Percentiles rank a stretch among this genome's conserved stretches.
Evolutionary conservation across 2,113 vertebrate genomes (phyloP).

Genomic region (Tricholaema leucomelas): DNA sequence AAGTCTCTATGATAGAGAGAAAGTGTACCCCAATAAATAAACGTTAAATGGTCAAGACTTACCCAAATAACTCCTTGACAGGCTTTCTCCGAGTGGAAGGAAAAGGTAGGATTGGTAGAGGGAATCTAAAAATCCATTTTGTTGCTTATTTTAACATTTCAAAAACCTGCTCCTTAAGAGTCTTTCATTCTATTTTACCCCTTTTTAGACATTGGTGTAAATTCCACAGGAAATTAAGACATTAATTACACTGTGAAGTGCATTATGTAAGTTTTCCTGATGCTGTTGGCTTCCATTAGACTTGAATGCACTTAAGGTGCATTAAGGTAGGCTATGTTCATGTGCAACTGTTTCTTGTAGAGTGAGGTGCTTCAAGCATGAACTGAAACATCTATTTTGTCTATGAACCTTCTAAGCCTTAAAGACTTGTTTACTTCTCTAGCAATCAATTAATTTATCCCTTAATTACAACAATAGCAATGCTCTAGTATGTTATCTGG

Average conservation of each 20-base stretch:
- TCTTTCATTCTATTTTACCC: not conserved
- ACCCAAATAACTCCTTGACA: not conserved
- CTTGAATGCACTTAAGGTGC: not conserved
- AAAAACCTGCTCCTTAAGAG: not conserved
- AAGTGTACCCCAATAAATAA: not conserved
- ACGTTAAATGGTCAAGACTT: not conserved
- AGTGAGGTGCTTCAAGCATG: not conserved
- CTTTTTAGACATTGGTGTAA: not conserved
- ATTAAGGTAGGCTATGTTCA: not conserved
- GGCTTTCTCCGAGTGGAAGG: not conserved
- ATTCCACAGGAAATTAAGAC: not conserved
- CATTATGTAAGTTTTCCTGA: not conserved
- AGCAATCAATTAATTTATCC: not conserved
- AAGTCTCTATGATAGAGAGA: not conserved
- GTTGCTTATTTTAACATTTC: not conserved
- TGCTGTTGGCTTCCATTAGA: not conserved
- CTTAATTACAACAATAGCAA: constrained; percentile 12
- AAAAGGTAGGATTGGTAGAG: not conserved
- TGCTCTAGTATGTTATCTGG: not conserved
- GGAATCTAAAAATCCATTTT: not conserved
- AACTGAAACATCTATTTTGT: not conserved
- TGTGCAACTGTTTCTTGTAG: not conserved
- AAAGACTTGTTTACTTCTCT: not conserved
- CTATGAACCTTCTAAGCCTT: not conserved
- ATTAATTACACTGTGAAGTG: not conserved